These are phyloP conservation scores for Hephaestus fuliginosus DNA, from an alignment of 2,797 vertebrate genomes.

Conservation along the genomic window DNA sequence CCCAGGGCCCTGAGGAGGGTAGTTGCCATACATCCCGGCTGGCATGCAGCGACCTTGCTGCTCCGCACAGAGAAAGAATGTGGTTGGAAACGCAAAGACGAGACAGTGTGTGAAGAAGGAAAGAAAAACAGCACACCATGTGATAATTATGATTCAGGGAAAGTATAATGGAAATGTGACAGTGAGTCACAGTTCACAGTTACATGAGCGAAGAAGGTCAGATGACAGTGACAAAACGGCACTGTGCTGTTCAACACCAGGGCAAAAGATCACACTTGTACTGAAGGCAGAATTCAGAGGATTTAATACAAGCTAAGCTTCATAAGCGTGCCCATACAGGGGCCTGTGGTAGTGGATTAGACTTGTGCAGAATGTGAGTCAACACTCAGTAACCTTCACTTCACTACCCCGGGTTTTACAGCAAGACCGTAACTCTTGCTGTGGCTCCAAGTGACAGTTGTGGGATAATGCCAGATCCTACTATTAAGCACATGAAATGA, in stretches of 20 bases:
- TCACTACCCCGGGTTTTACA: background rate
- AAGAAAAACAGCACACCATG: background rate
- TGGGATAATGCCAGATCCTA: background rate
- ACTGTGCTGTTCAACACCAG: background rate
- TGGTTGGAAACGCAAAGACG: background rate
- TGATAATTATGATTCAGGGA: background rate
- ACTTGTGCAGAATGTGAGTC: slow-evolving; percentile 4
- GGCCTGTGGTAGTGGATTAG: background rate
- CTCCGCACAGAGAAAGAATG: slow-evolving; percentile 64
- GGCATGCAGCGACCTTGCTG: slow-evolving; percentile 94
- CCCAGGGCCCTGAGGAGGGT: slow-evolving; percentile 91
- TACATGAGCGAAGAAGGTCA: background rate
- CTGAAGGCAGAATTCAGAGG: background rate
- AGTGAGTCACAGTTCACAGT: slow-evolving; percentile 6
- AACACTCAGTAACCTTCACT: background rate
- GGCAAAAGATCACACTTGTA: background rate
- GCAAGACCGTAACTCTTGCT: background rate
- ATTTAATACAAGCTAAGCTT: background rate
- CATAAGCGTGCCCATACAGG: background rate
- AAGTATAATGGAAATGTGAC: background rate
- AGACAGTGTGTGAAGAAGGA: background rate
- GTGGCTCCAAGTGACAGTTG: background rate
- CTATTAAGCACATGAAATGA: background rate
- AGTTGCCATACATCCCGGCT: slow-evolving; percentile 92
- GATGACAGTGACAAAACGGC: background rate